These are phyloP conservation scores for Gymnoscopelus microlampas DNA, from an alignment of 2,797 vertebrate species.

Conservation along the genomic window DNA sequence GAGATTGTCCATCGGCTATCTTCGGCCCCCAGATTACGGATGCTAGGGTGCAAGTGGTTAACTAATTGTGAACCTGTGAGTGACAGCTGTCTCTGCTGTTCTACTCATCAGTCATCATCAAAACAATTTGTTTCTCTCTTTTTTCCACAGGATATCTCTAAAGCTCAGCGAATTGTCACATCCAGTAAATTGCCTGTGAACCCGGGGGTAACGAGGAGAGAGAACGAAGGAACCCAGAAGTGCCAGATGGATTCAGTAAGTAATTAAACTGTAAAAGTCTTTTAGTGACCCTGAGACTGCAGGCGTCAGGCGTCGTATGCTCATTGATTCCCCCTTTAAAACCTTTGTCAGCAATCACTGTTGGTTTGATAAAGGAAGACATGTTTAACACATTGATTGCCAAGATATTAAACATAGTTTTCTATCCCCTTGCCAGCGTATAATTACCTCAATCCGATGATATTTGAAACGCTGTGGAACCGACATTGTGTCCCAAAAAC, in stretches of 20 bases:
- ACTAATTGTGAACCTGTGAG: too few species aligned
- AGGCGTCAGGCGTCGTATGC: slow-evolving; percentile 54
- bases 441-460: too few species aligned
- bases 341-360: slow-evolving; percentile 46
- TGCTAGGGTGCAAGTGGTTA: too few species aligned
- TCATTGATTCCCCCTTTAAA: slow-evolving; percentile 52
- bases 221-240: slow-evolving; percentile 67
- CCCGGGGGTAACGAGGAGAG: slow-evolving; percentile 73
- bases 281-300: slow-evolving; percentile 60
- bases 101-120: slow-evolving; percentile 16
- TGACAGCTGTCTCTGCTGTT: background rate
- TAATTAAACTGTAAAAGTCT: slow-evolving; percentile 69
- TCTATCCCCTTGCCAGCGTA: too few species aligned
- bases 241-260: slow-evolving; percentile 78
- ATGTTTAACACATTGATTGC: too few species aligned
- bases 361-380: too few species aligned
- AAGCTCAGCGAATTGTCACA: slow-evolving; percentile 80
- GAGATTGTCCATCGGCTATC: too few species aligned
- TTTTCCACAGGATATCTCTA: slow-evolving; percentile 80
- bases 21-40: too few species aligned
- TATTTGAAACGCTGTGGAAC: too few species aligned
- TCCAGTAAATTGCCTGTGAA: slow-evolving; percentile 77
- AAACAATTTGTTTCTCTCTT: slow-evolving; percentile 18
- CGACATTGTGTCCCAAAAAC: too few species aligned
- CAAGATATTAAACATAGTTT: too few species aligned